phyloP scores from a whole-genome alignment of 1,140 invertebrate species.

The Eumaeus atala region DNA sequence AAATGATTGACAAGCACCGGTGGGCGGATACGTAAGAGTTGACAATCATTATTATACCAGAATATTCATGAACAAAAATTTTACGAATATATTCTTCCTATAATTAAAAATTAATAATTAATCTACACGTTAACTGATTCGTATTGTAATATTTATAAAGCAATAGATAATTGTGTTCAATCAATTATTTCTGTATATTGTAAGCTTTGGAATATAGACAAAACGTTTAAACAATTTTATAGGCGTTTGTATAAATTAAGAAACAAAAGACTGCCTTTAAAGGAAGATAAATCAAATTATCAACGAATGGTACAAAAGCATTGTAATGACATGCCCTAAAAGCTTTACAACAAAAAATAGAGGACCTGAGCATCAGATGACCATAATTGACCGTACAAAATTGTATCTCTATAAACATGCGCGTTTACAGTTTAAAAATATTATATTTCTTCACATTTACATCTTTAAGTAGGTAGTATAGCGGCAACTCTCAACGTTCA shows the following conservation, averaged over 20 bases:
- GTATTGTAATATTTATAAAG: slow-evolving; percentile 1
- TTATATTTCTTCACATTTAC: too few relatives aligned
- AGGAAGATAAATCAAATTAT: slow-evolving; percentile 8
- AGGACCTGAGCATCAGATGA: background rate
- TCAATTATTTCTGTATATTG: background rate
- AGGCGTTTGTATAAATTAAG: slow-evolving; percentile 8
- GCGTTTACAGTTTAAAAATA: too few relatives aligned
- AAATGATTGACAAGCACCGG: too few relatives aligned
- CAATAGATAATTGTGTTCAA: background rate
- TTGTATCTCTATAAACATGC: background rate
- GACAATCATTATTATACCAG: too few relatives aligned
- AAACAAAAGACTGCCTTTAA: background rate
- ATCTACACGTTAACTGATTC: too few relatives aligned
- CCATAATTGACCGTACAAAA: slow-evolving; percentile 1
- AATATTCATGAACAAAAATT: too few relatives aligned
- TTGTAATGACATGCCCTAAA: slow-evolving; percentile 4
- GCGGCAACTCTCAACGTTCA: too few relatives aligned
- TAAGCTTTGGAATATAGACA: background rate
- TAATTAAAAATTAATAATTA: too few relatives aligned
- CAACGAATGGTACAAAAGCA: slow-evolving; percentile 1
- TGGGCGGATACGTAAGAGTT: too few relatives aligned
- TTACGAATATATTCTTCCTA: too few relatives aligned
- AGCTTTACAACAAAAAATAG: slow-evolving; percentile 1
- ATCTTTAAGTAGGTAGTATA: too few relatives aligned
- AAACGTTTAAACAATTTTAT: slow-evolving; percentile 2